Evolutionary conservation across 2,888 invertebrate genomes (phyloP).

Genomic region (Thalpophila matura): DNA sequence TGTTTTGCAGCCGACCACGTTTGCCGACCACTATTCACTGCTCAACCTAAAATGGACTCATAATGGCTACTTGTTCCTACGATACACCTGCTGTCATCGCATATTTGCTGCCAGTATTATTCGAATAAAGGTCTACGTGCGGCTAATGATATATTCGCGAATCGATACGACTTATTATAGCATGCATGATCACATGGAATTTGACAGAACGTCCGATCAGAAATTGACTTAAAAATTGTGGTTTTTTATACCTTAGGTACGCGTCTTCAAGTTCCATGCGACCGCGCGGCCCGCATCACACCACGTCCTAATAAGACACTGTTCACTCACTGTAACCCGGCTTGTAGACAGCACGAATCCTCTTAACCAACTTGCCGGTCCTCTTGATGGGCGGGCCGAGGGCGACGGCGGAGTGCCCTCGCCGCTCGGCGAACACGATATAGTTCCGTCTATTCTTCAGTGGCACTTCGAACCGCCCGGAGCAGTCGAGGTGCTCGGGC

Average conservation of each 20-base stretch:
- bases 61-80: slow-evolving; percentile 87
- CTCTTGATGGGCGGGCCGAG: slow-evolving; percentile 86
- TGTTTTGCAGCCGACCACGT: slow-evolving; percentile 83
- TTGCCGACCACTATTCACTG: slow-evolving; percentile 82
- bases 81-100: slow-evolving; percentile 86
- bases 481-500: slow-evolving; percentile 79
- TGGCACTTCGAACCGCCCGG: slow-evolving; percentile 87
- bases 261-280: slow-evolving; percentile 64
- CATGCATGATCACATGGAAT: slow-evolving; percentile 74
- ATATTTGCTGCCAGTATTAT: slow-evolving; percentile 83
- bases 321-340: slow-evolving; percentile 88
- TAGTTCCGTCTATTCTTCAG: slow-evolving; percentile 84
- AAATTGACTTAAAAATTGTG: slow-evolving; percentile 38
- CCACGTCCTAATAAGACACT: slow-evolving; percentile 61
- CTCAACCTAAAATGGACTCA: slow-evolving; percentile 88
- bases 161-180: slow-evolving; percentile 53
- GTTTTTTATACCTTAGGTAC: slow-evolving; percentile 53
- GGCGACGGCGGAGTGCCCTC: slow-evolving; percentile 85
- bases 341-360: slow-evolving; percentile 88
- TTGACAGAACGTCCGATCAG: slow-evolving; percentile 61
- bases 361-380: slow-evolving; percentile 83
- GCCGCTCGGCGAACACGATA: slow-evolving; percentile 88
- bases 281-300: slow-evolving; percentile 58
- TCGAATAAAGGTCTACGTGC: slow-evolving; percentile 75
- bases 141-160: slow-evolving; percentile 56